Percentiles rank a stretch among this genome's conserved stretches.
Conservation (phyloP, 2,797 vertebrate genomes). For the Fundulus diaphanus region DNA sequence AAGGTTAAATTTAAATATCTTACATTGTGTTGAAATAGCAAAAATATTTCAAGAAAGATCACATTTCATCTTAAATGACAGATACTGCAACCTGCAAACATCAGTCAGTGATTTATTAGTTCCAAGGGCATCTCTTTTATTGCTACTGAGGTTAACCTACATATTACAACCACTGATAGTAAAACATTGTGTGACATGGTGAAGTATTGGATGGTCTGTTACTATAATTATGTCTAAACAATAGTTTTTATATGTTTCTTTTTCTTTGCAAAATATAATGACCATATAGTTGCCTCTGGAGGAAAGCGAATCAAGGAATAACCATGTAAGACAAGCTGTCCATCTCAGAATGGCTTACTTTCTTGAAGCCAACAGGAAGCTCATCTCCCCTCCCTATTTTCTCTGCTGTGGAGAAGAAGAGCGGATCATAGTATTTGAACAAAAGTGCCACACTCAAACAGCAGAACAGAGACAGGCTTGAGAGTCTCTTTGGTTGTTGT, state of each 20-base stretch:
- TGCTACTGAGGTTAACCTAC: neutral
- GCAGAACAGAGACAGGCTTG: neutral
- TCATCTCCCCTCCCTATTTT: slow-evolving; percentile 4
- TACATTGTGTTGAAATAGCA: slow-evolving; percentile 39
- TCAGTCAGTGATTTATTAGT: slow-evolving; percentile 36
- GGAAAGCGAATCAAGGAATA: neutral
- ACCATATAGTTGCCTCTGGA: neutral
- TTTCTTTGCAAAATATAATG: neutral
- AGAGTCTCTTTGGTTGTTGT: neutral
- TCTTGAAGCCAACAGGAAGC: neutral
- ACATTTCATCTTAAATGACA: slow-evolving; percentile 25
- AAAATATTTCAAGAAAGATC: neutral
- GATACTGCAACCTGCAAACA: neutral
- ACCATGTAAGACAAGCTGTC: neutral
- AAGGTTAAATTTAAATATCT: neutral
- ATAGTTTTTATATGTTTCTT: neutral
- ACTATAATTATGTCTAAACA: neutral
- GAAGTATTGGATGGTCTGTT: neutral
- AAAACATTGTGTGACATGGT: neutral
- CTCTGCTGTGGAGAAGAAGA: slow-evolving; percentile 9
- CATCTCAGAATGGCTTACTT: neutral
- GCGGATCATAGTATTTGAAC: slow-evolving; percentile 10
- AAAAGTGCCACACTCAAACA: neutral
- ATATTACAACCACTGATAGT: neutral
- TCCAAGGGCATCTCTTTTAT: neutral